Conservation (phyloP, 2,797 vertebrate species). For the Lepilemur ruficaudatus region DNA sequence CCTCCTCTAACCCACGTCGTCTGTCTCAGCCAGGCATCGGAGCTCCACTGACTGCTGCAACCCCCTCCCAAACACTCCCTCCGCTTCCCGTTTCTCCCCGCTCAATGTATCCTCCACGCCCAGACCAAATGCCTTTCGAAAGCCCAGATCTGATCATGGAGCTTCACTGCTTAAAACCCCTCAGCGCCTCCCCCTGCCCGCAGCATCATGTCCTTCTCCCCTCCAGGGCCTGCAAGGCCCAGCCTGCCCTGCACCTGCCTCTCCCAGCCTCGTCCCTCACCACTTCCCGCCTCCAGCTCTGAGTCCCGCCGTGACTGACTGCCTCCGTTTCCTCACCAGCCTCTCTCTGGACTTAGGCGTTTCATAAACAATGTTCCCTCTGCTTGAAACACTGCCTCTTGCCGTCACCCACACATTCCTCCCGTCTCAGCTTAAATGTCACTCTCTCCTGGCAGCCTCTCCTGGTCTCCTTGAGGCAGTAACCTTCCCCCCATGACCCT, state of each 20-base stretch:
- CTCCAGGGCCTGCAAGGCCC: accelerated
- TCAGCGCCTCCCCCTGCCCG: neutral
- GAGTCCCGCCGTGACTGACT: accelerated
- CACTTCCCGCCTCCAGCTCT: neutral
- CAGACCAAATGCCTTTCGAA: neutral
- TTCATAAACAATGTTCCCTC: neutral
- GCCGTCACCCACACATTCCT: neutral
- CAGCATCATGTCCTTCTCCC: neutral
- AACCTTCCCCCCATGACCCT: neutral
- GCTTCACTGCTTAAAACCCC: neutral
- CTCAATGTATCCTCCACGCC: neutral
- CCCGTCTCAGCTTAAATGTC: neutral
- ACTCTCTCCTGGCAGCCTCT: neutral
- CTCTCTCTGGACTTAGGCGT: neutral
- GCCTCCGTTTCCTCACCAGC: neutral
- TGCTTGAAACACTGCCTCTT: neutral
- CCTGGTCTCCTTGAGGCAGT: neutral
- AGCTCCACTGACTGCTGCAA: accelerated
- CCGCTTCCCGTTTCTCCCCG: neutral
- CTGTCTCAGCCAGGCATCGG: neutral
- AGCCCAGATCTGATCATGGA: neutral
- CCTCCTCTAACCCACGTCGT: neutral
- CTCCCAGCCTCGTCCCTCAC: neutral
- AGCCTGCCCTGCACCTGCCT: neutral
- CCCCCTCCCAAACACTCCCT: neutral